Base-by-base conservation (phyloP, 2,888 invertebrate genomes). In the Iselma pallidipennis region DNA sequence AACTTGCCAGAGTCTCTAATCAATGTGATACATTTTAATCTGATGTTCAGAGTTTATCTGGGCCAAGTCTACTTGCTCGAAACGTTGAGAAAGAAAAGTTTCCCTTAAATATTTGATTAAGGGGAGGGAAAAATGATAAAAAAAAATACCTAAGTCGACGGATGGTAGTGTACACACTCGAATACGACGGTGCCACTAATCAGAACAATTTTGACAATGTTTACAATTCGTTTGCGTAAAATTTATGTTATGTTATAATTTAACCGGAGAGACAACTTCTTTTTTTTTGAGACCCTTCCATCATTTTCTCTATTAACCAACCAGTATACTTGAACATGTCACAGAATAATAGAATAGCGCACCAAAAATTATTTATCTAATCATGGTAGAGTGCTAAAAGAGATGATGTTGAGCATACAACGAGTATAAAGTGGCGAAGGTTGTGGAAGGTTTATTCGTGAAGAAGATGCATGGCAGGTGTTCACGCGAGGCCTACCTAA, bases 11-110 rank as follows among this genome's bases (percentile, higher is more conserved):
- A 56, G 9, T 42, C 21, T 37, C 45, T 53, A 67, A 66, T 64
- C 64, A 61, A 63, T 63, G 63, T 55, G 62, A 63, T 64, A 66
- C 66, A 66, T 66, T 67, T 67, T 66, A 67, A 67, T 67, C 66
- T 25, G 10, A 48, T 48, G 42, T 42, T 21, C 10, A 19, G 16
- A 42, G 19, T 42, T 37, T 37, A 37, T n/a, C n/a, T 37, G 16
- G 4, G 16, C 37, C 37, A 37, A 37, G 31, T 33, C 14, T 33
- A 4, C 31, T 33, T n/a, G 9, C 14, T 33, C 10, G n/a, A 31
- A 31, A 31, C 12, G 4, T 10, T 12, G 0, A 31, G n/a, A 31
- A 7, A 31, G 31, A 33, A 33, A 33, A 33, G 31, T 9, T 33
- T 33, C 31, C 31, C 19, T 37, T 37, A 16, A 37, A 37, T 37